Conservation (phyloP, 2,797 vertebrate genomes). For the Leptatherina wallacei region DNA sequence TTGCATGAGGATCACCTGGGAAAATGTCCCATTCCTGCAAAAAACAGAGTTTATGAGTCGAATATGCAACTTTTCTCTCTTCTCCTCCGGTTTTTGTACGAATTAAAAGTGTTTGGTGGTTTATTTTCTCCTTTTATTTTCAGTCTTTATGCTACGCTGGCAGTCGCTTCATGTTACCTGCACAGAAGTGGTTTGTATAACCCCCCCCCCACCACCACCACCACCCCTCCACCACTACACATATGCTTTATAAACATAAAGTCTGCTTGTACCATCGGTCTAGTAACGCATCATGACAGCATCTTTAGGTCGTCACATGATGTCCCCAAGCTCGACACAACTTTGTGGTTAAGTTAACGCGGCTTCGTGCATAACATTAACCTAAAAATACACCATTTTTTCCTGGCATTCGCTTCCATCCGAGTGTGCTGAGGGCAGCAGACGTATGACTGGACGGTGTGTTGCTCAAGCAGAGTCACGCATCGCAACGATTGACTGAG, state of each 20-base stretch:
- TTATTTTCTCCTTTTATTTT: neutral
- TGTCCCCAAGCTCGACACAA: neutral
- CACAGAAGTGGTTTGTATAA: neutral
- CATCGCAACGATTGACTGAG: conserved; percentile 22
- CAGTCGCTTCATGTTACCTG: neutral
- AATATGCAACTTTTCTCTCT: neutral
- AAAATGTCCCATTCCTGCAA: neutral
- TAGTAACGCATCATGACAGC: conserved; percentile 3
- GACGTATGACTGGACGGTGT: conserved; percentile 18
- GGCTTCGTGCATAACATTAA: neutral
- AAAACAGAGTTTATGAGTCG: neutral
- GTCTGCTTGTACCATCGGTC: neutral
- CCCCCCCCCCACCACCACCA: no score
- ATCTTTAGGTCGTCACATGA: neutral
- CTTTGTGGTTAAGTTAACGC: neutral
- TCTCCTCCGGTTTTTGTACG: neutral
- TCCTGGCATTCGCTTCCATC: neutral
- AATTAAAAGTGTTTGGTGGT: neutral
- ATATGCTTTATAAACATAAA: no score
- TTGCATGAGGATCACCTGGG: neutral
- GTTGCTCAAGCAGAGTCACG: conserved; percentile 43
- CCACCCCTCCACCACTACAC: neutral
- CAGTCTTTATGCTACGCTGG: neutral
- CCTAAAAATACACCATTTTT: neutral
- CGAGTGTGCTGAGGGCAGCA: conserved; percentile 24